Conservation (phyloP, 2,888 invertebrate genomes). For the Drosophila peninsularis region DNA sequence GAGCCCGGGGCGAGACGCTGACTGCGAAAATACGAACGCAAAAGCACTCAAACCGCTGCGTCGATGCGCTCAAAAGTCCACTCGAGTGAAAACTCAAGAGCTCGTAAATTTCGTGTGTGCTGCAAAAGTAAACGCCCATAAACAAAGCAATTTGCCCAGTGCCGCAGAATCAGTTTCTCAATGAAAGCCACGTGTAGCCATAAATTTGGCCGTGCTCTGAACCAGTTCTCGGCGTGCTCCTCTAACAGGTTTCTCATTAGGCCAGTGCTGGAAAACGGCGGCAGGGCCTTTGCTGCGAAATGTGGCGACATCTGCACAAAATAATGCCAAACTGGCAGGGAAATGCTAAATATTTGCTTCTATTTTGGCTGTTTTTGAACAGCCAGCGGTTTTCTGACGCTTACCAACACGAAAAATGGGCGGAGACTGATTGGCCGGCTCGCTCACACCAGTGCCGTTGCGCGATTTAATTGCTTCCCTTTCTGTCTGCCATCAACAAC, state of each 20-base stretch:
- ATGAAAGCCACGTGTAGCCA: constrained; percentile 78
- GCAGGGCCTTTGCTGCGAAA: neutral
- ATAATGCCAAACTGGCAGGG: constrained; percentile 6
- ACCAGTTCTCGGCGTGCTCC: constrained; percentile 62
- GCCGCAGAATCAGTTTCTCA: constrained; percentile 69
- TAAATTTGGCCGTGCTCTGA: constrained; percentile 66
- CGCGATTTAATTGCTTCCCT: constrained; percentile 52
- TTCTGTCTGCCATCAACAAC: constrained; percentile 55
- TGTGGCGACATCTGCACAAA: constrained; percentile 15
- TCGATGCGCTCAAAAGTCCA: constrained; percentile 34
- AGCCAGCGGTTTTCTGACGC: constrained; percentile 39
- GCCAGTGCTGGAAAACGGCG: constrained; percentile 55
- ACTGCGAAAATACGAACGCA: constrained; percentile 10
- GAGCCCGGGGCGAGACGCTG: constrained; percentile 19
- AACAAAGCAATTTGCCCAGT: constrained; percentile 79
- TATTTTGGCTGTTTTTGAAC: constrained; percentile 41
- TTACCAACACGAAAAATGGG: constrained; percentile 77
- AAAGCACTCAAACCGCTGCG: constrained; percentile 23
- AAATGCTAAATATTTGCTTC: constrained; percentile 28
- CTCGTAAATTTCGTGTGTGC: constrained; percentile 69
- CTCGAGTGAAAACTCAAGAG: constrained; percentile 54
- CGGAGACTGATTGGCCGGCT: constrained; percentile 76
- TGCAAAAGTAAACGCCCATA: constrained; percentile 84
- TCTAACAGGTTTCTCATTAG: constrained; percentile 81
- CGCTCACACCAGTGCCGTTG: constrained; percentile 52